Percentiles rank a stretch among this genome's conserved stretches.
Conservation (phyloP, 2,888 invertebrate genomes). For the Neria commutata region DNA sequence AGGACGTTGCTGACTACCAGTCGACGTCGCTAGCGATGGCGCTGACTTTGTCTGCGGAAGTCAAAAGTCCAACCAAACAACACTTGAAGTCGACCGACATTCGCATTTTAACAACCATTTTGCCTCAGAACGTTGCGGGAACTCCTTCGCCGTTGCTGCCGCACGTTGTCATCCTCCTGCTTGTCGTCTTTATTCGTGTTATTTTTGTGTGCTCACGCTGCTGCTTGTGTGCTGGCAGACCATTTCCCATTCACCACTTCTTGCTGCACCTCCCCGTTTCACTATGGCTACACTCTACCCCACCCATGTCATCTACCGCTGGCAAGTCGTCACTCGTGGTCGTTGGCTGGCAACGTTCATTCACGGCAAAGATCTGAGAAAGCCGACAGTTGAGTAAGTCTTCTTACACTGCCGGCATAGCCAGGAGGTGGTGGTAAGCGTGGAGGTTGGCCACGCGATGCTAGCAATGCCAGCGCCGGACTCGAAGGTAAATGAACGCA, state of each 20-base stretch:
- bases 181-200: conserved; percentile 7
- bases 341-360: conserved; percentile 14
- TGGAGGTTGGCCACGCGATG: too few relatives aligned
- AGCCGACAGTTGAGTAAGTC: conserved; percentile 18
- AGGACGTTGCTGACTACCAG: too few relatives aligned
- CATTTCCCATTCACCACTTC: conserved; percentile 4
- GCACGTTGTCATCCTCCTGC: background rate
- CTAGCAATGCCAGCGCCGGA: background rate
- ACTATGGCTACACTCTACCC: background rate
- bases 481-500: conserved; percentile 21
- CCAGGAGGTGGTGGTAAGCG: too few relatives aligned
- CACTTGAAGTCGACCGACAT: conserved; percentile 34
- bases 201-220: conserved; percentile 5
- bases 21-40: background rate
- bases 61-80: conserved; percentile 38
- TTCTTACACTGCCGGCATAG: conserved; percentile 5
- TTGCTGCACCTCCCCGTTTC: background rate
- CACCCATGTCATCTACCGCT: background rate
- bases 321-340: conserved; percentile 5
- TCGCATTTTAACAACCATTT: conserved; percentile 20
- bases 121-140: conserved; percentile 14
- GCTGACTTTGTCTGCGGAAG: conserved; percentile 39
- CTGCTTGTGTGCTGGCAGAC: too few relatives aligned
- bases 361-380: conserved; percentile 11
- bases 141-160: conserved; percentile 14